Evolutionary conservation across 2,797 vertebrate genomes (phyloP).

Genomic region (Pangasius sanitwongsei): DNA sequence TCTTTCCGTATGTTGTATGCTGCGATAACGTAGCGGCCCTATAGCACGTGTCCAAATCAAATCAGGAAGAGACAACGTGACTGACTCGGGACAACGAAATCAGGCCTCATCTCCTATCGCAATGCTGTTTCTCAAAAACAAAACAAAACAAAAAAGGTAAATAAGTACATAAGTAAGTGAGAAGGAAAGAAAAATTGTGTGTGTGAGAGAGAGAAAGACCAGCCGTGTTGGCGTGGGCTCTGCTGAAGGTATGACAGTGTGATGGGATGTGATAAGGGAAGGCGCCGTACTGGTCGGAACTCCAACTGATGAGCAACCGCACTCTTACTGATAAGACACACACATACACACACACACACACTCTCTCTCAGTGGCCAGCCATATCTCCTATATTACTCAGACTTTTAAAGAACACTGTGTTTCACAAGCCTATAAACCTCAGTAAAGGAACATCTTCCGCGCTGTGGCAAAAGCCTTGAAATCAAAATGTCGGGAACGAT

Average conservation of each 20-base stretch:
- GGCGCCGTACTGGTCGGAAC: constrained; percentile 65
- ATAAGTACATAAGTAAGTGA: constrained; percentile 50
- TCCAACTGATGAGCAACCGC: constrained; percentile 71
- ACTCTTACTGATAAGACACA: constrained; percentile 66
- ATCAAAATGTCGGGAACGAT: neutral
- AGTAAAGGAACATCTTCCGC: constrained; percentile 45
- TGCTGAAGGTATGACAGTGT: constrained; percentile 65
- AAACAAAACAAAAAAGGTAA: neutral
- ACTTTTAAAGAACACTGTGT: constrained; percentile 62
- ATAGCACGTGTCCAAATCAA: constrained; percentile 51
- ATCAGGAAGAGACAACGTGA: constrained; percentile 52
- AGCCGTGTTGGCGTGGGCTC: constrained; percentile 43
- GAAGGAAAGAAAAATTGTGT: constrained; percentile 13
- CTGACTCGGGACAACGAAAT: constrained; percentile 53
- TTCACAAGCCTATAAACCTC: constrained; percentile 58
- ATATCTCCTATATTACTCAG: neutral
- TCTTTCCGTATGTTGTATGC: constrained; percentile 21
- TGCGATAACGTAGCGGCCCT: constrained; percentile 44
- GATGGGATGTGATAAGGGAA: constrained; percentile 71
- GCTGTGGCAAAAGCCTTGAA: neutral
- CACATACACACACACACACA: constrained; percentile 28
- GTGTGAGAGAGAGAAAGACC: neutral
- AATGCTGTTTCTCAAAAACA: neutral
- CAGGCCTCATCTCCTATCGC: neutral
- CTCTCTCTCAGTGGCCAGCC: neutral